These are phyloP conservation scores for Cassiopea xamachana DNA, from an alignment of 30 jellyfish, hydroid and myxozoan genomes.

Conservation along the genomic window DNA sequence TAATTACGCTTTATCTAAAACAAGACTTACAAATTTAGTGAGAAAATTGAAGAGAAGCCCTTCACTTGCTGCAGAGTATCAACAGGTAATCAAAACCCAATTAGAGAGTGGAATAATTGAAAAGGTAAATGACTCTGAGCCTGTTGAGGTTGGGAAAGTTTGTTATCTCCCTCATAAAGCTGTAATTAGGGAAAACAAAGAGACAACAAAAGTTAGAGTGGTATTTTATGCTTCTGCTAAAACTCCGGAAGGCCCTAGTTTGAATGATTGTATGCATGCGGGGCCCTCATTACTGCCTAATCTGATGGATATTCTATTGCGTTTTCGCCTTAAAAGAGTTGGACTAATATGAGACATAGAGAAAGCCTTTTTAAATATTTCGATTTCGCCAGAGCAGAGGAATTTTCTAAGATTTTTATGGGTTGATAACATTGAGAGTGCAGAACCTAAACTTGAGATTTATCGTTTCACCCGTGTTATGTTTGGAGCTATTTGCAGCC, in stretches of 20 bases:
- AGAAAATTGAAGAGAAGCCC: neutral
- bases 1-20: slow-evolving; percentile 21
- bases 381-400: neutral
- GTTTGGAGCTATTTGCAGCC: neutral
- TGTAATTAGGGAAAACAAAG: neutral
- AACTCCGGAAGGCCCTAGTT: neutral
- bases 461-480: neutral
- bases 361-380: slow-evolving; percentile 13
- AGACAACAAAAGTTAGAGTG: slow-evolving; percentile 12
- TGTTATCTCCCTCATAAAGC: slow-evolving; percentile 1
- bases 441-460: neutral
- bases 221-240: slow-evolving; percentile 16
- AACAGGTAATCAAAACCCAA: neutral
- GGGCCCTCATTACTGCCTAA: slow-evolving; percentile 18
- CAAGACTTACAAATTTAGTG: neutral
- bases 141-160: neutral
- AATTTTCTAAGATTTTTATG: neutral
- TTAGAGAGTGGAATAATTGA: slow-evolving; percentile 19
- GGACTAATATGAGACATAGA: slow-evolving; percentile 27
- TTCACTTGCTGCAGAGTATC: neutral
- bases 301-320: neutral
- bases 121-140: neutral
- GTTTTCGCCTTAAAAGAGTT: neutral
- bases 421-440: neutral
- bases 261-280: slow-evolving; percentile 16